Evolutionary conservation across 2,888 invertebrate genomes (phyloP), one percentile per base, ranked within the genome.

Genomic region (Hypolimnas misippus): DNA sequence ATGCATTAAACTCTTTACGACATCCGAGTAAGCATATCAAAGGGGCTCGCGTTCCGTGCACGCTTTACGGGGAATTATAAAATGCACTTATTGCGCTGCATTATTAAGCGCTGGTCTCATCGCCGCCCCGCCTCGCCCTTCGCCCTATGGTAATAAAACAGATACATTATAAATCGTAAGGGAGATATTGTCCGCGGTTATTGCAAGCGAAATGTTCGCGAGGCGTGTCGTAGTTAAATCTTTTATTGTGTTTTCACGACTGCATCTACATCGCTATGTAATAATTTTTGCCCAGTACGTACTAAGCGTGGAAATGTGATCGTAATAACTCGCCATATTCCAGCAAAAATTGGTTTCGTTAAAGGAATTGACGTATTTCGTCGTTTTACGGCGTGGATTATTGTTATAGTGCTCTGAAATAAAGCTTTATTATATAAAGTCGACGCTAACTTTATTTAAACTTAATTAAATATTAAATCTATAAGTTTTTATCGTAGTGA

Each of bases 211-310:
- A 81, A 83, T 79, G 82, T 75, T 73, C 77, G 80, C 78, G 74
- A 76, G 81, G 82, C 86, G 86, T 85, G 84, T 77, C 82, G 87
- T 83, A 83, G 75, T 87, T 86, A 87, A 86, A 85, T 79, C 68
- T 86, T 88, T 88, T 88, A 88, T 87, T 86, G 86, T 84, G 77
- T 78, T 84, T 87, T 86, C 82, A 86, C 83, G 84, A 72, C 74
- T 77, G 69, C 77, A 81, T 83, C 80, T 80, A 78, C 82, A 84
- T 84, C 80, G 79, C 78, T 72, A 76, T 79, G 81, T 83, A 83
- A 85, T 86, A 77, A 82, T 84, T 84, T 44, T 81, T 79, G 63
- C 62, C 49, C 62, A 60, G 66, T 63, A 53, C 64, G 49, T 60
- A 61, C 62, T 66, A 56, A 65, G 57, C 40, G 31, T 38, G 40